Conservation (phyloP, 2,797 vertebrate genomes). For the Pangasius macronema region DNA sequence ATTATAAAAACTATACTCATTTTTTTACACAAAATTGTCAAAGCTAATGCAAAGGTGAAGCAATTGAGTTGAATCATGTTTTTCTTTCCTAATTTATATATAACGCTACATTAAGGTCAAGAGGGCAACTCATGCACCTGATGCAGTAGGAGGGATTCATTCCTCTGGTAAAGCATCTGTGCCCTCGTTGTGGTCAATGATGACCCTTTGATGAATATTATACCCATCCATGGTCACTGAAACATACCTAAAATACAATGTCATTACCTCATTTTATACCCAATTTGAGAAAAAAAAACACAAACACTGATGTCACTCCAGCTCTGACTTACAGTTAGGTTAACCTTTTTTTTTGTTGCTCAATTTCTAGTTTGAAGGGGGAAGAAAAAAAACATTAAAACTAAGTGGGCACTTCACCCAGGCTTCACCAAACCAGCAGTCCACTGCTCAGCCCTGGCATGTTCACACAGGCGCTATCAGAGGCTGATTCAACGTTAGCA, state of each 20-base stretch:
- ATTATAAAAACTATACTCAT: slow-evolving; percentile 97
- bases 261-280: slow-evolving; percentile 77
- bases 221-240: slow-evolving; percentile 78
- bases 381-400: slow-evolving; percentile 65
- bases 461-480: slow-evolving; percentile 27
- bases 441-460: slow-evolving; percentile 34
- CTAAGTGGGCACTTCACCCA: slow-evolving; percentile 61
- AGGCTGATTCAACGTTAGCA: slow-evolving; percentile 78
- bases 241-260: slow-evolving; percentile 80
- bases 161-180: slow-evolving; percentile 75
- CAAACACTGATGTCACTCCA: slow-evolving; percentile 75
- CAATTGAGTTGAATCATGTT: slow-evolving; percentile 67
- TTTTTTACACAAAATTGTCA: slow-evolving; percentile 85
- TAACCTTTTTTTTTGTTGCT: slow-evolving; percentile 74
- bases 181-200: slow-evolving; percentile 79
- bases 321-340: slow-evolving; percentile 71
- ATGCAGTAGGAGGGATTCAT: slow-evolving; percentile 78
- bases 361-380: slow-evolving; percentile 55
- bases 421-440: slow-evolving; percentile 35
- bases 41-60: slow-evolving; percentile 81
- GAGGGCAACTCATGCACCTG: slow-evolving; percentile 71
- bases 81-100: slow-evolving; percentile 73
- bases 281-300: slow-evolving; percentile 72
- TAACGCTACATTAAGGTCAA: slow-evolving; percentile 83
- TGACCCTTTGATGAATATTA: slow-evolving; percentile 75